Base-by-base conservation (phyloP, 2,888 invertebrate species). In the Leucania comma region DNA sequence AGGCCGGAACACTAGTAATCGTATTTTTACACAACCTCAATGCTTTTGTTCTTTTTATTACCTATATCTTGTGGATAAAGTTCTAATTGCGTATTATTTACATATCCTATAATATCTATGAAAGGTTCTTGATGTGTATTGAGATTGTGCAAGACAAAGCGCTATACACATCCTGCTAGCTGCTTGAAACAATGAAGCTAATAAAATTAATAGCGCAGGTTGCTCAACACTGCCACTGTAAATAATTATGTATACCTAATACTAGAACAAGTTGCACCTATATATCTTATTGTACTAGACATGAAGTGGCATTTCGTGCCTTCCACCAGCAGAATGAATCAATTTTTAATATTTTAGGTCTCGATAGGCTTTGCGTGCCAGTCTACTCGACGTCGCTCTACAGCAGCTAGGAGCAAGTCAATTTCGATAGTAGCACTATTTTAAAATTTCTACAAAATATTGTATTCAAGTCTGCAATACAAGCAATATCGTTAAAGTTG, bases 1-100 rank as follows among this genome's bases (percentile, higher is more conserved):
- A 90, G 89, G 90, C 81, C 82, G 86, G 63, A 81, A 78, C 72
- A 73, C 63, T 74, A 22, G 70, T 72, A 81, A 76, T 69, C 38
- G 66, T 74, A 69, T 71, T 74, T 77, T 81, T 80, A 68, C 78
- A 76, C 79, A 82, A 82, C 59, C 58, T 73, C 59, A 71, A 71
- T 64, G 59, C 62, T 72, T 63, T 76, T 81, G 29, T 76, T 72
- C 24, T 60, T 73, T 68, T 54, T 70, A 64, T 70, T 51, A n/a
- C 53, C 10, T 48, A 50, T 24, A 67, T 29, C 10, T 29, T 50
- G 62, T 58, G 35, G 26, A 66, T 48, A 26, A 46, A 56, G 26
- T 32, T 38, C 8, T 61, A 29, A 67, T 51, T 57, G 61, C 38
- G 17, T 20, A 51, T 48, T 59, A 66, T 61, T 64, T 29, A 65